Conservation (phyloP, 2,113 vertebrate species). For the Pagrus major region DNA sequence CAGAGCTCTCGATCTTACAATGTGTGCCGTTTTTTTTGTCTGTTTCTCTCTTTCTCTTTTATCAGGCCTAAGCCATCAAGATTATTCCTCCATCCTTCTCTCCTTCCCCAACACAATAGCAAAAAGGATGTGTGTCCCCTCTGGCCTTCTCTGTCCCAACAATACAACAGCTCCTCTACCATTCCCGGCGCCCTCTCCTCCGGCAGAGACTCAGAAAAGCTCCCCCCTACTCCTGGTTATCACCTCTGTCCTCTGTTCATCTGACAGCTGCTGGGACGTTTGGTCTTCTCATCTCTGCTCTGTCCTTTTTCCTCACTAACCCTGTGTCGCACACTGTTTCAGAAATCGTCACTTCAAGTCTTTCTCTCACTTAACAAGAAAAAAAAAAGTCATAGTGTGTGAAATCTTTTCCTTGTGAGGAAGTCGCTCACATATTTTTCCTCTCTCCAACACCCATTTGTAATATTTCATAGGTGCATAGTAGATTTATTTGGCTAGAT, state of each 20-base stretch:
- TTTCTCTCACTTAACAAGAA: constrained; percentile 34
- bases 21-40: constrained; percentile 84
- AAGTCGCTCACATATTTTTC: constrained; percentile 51
- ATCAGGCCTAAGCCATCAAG: constrained; percentile 93
- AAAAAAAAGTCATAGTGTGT: constrained; percentile 42
- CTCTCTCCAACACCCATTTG: constrained; percentile 31
- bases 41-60: constrained; percentile 80
- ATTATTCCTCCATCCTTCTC: constrained; percentile 85
- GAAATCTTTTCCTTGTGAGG: constrained; percentile 54
- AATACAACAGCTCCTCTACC: constrained; percentile 82
- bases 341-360: constrained; percentile 34
- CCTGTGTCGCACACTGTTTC: constrained; percentile 18
- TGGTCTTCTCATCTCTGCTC: constrained; percentile 70
- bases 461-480: constrained; percentile 37
- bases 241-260: constrained; percentile 69
- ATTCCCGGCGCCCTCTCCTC: constrained; percentile 81
- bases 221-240: constrained; percentile 61
- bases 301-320: constrained; percentile 65
- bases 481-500: constrained; percentile 35
- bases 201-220: constrained; percentile 78
- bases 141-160: constrained; percentile 81
- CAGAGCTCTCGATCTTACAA: constrained; percentile 66
- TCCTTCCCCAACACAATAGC: constrained; percentile 82
- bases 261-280: constrained; percentile 79
- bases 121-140: constrained; percentile 87